phyloP scores from a whole-genome alignment of 1,140 invertebrate genomes.

The Calliphora vicina region DNA sequence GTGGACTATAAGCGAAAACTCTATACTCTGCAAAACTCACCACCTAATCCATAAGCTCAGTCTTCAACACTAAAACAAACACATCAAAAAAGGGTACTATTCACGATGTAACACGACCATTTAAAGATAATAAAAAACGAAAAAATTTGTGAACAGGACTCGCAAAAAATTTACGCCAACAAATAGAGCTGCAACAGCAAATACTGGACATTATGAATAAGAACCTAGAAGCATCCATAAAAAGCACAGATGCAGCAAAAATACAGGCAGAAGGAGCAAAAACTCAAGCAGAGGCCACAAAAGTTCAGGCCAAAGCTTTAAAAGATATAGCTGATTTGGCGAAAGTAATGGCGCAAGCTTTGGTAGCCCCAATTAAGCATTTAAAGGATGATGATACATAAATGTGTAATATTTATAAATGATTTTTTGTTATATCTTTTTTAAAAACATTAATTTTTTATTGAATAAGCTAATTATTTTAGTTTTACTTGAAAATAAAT shows the following conservation, averaged over 20 bases:
- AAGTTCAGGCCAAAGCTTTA: neutral
- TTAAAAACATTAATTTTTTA: neutral
- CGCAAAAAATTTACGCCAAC: neutral
- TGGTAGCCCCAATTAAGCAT: neutral
- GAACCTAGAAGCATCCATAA: neutral
- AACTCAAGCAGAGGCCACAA: neutral
- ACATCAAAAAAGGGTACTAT: too few species aligned
- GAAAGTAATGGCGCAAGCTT: neutral
- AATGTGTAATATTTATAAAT: too few species aligned
- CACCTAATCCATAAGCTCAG: neutral
- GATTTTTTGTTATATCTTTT: neutral
- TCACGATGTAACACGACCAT: neutral
- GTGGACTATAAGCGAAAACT: too few species aligned
- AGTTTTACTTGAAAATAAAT: too few species aligned
- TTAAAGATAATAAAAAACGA: neutral
- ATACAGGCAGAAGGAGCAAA: neutral
- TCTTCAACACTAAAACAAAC: neutral
- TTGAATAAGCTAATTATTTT: neutral
- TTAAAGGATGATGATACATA: neutral
- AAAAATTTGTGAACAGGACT: neutral
- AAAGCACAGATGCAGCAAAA: neutral
- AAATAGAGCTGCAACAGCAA: neutral
- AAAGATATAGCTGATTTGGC: neutral
- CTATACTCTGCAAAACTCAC: neutral
- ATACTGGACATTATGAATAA: neutral